phyloP scores from a whole-genome alignment of 1,140 invertebrate genomes.

The Tachypleus tridentatus region DNA sequence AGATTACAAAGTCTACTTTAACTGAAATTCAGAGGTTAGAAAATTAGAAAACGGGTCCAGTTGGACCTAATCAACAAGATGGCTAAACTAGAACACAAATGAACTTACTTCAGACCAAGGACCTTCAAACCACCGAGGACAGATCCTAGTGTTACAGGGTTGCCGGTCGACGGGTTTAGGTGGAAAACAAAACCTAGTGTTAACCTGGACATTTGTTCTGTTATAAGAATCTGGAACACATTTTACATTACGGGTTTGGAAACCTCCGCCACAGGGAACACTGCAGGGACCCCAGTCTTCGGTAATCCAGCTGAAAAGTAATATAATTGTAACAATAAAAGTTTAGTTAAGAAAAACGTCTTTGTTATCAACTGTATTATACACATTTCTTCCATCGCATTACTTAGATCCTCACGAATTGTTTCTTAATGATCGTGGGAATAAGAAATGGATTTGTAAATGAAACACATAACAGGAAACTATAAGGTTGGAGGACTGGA shows the following conservation, averaged over 20 bases:
- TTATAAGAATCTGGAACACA: conserved; percentile 54
- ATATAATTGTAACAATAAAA: neutral
- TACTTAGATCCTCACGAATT: too few relatives aligned
- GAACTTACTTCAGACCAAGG: conserved; percentile 72
- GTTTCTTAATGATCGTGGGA: too few relatives aligned
- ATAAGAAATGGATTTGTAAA: too few relatives aligned
- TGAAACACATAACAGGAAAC: too few relatives aligned
- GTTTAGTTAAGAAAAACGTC: neutral
- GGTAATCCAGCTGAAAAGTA: conserved; percentile 55
- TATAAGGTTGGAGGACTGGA: too few relatives aligned
- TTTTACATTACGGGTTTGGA: conserved; percentile 56
- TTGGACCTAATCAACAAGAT: too few relatives aligned
- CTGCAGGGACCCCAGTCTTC: conserved; percentile 75
- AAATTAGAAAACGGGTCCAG: too few relatives aligned
- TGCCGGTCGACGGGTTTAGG: conserved; percentile 62
- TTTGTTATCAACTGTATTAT: too few relatives aligned
- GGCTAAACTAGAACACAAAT: neutral
- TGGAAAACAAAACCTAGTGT: conserved; percentile 39
- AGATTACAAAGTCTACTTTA: too few relatives aligned
- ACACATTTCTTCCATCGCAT: too few relatives aligned
- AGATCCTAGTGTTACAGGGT: conserved; percentile 67
- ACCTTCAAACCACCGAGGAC: conserved; percentile 65
- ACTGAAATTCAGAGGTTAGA: too few relatives aligned
- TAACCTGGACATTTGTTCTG: conserved; percentile 52
- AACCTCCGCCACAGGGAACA: conserved; percentile 66